These are phyloP conservation scores for Elaphurus davidianus DNA, from an alignment of 2,113 vertebrate genomes.

Conservation along the genomic window DNA sequence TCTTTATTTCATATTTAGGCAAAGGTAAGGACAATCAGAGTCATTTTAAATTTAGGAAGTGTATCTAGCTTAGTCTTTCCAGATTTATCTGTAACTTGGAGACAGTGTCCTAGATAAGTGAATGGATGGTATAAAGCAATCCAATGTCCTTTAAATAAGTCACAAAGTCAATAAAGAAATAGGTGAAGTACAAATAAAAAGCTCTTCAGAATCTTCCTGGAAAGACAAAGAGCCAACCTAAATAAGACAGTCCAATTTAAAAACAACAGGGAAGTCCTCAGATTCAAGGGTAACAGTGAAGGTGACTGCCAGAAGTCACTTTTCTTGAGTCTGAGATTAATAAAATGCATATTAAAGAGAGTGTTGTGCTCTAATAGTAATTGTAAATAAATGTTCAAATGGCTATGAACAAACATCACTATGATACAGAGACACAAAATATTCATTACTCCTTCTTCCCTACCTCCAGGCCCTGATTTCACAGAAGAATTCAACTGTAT, in stretches of 20 bases:
- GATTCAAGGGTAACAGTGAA: neutral
- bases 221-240: conserved; percentile 19
- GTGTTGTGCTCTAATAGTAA: neutral
- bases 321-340: neutral
- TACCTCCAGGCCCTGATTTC: neutral
- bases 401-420: neutral
- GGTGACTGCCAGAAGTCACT: neutral
- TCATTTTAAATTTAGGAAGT: conserved; percentile 11
- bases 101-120: conserved; percentile 34
- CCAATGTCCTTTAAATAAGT: conserved; percentile 56
- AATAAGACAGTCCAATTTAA: conserved; percentile 12
- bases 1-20: neutral
- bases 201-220: neutral
- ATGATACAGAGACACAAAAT: neutral
- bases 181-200: conserved; percentile 27
- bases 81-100: neutral
- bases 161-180: conserved; percentile 29
- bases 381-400: conserved; percentile 43
- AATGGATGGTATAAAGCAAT: conserved; percentile 31
- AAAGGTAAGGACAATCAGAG: neutral
- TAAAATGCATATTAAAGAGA: neutral
- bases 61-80: conserved; percentile 1
- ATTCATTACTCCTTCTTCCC: neutral
- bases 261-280: neutral
- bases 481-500: conserved; percentile 38